These are phyloP conservation scores for Bursaphelenchus mucronatus DNA, from an alignment of 1,140 invertebrate species.

Conservation along the genomic window DNA sequence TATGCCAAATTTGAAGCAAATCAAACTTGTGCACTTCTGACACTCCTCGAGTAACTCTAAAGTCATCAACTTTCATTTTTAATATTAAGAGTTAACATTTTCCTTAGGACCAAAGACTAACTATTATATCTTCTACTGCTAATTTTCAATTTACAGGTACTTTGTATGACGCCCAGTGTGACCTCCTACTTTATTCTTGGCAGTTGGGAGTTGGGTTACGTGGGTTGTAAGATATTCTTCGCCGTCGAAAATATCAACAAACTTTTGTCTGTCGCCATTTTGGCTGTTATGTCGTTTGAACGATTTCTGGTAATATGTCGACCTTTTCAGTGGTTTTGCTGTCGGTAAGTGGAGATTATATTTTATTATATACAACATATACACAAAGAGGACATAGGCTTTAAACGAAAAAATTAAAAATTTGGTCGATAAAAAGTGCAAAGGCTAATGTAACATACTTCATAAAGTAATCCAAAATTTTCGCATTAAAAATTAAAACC, in stretches of 20 bases:
- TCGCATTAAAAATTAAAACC: constrained; percentile 9
- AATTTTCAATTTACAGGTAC: constrained; percentile 29
- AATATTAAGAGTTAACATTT: no score
- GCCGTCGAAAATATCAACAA: constrained; percentile 53
- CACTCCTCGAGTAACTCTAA: no score
- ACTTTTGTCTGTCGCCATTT: constrained; percentile 47
- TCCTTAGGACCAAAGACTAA: no score
- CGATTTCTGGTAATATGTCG: constrained; percentile 47
- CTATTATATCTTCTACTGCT: no score
- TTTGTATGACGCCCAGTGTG: constrained; percentile 48
- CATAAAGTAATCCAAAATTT: no score
- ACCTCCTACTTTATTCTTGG: constrained; percentile 43
- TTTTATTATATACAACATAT: background rate
- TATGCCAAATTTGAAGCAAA: no score
- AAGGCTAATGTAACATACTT: no score
- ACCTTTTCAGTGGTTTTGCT: constrained; percentile 39
- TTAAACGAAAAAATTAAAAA: background rate
- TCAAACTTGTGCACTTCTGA: no score
- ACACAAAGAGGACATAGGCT: no score
- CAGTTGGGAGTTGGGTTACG: constrained; percentile 41
- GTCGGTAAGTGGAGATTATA: constrained; percentile 30
- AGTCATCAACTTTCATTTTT: no score
- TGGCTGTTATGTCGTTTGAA: constrained; percentile 50
- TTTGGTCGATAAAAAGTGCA: background rate
- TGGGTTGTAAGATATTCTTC: constrained; percentile 50